phyloP scores from a whole-genome alignment of 2,888 invertebrate genomes.

The Congeria kusceri region DNA sequence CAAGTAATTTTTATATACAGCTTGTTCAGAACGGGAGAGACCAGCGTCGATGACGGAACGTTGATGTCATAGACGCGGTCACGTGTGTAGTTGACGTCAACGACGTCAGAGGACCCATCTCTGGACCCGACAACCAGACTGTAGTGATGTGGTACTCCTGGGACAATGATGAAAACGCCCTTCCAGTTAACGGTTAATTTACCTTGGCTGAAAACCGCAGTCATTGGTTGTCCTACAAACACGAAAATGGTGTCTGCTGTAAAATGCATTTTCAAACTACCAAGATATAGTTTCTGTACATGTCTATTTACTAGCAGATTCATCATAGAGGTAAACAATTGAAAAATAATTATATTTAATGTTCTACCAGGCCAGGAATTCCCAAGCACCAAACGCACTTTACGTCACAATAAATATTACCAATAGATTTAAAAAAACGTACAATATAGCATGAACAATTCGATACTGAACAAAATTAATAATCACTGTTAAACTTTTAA shows the following conservation, averaged over 20 bases:
- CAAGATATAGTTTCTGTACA: no score
- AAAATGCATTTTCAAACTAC: no score
- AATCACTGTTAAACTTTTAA: no score
- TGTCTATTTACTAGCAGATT: no score
- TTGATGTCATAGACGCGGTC: neutral
- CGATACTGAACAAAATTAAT: no score
- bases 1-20: conserved; percentile 31
- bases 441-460: no score
- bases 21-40: conserved; percentile 19
- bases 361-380: no score
- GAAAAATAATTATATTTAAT: neutral
- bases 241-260: neutral
- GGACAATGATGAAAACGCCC: conserved; percentile 14
- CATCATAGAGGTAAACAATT: neutral
- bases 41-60: conserved; percentile 8
- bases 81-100: conserved; percentile 7
- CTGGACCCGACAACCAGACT: conserved; percentile 28
- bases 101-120: conserved; percentile 20
- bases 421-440: no score
- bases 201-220: neutral
- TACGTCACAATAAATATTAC: no score
- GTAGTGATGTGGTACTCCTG: neutral
- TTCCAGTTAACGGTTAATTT: conserved; percentile 20
- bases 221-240: neutral
- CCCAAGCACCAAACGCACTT: no score